phyloP scores from a whole-genome alignment of 2,113 vertebrate genomes.

The Heterochromis multidens region DNA sequence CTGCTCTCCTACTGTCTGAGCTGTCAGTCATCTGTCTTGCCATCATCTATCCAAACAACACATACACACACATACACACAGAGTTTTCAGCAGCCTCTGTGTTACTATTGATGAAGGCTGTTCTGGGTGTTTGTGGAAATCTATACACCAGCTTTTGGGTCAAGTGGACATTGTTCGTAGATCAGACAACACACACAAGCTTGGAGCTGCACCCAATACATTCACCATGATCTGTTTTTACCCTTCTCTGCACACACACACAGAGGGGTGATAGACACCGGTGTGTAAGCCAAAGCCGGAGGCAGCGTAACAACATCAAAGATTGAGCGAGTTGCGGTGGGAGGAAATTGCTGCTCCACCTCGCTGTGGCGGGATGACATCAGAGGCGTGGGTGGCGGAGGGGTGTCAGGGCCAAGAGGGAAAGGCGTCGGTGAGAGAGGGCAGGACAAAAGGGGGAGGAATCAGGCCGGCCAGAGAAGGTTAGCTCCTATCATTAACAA shows the following conservation, averaged over 20 bases:
- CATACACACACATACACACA: background rate
- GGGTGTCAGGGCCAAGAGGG: conserved; percentile 15
- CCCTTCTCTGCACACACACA: background rate
- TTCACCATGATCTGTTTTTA: conserved; percentile 24
- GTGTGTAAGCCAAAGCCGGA: conserved; percentile 7
- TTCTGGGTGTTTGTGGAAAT: background rate
- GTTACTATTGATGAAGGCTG: background rate
- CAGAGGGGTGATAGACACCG: background rate
- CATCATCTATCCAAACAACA: background rate
- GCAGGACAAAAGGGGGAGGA: conserved; percentile 18
- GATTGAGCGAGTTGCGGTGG: conserved; percentile 31
- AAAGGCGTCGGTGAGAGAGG: conserved; percentile 14
- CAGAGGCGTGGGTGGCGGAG: conserved; percentile 29
- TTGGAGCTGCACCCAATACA: background rate
- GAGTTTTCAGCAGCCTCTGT: background rate
- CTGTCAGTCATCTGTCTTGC: conserved; percentile 30
- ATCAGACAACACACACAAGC: background rate
- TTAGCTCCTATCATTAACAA: conserved; percentile 37
- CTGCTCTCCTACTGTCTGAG: conserved; percentile 17
- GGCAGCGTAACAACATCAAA: conserved; percentile 56
- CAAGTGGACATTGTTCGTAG: conserved; percentile 20
- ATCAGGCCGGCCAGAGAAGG: background rate
- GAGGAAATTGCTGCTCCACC: conserved; percentile 53
- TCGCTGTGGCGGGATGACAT: conserved; percentile 44
- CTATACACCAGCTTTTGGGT: background rate